Evolutionary conservation across 2,113 vertebrate species (phyloP).

Genomic region (Diphyllodes magnificus): DNA sequence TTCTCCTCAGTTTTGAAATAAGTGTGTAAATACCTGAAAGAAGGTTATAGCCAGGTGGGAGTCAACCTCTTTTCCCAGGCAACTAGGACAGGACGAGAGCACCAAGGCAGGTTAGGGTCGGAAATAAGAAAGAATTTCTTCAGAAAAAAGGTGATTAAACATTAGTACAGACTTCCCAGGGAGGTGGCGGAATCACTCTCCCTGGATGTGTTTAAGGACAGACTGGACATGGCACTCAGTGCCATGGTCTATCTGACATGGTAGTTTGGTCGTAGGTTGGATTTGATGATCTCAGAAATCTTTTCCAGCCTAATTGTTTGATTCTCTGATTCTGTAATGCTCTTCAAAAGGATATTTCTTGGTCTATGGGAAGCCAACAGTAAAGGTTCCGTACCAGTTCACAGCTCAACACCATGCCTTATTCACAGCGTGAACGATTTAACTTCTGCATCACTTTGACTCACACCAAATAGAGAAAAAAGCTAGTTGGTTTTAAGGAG

Average conservation of each 20-base stretch:
- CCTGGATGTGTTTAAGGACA: not conserved
- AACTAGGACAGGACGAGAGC: not conserved
- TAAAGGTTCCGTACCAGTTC: not conserved
- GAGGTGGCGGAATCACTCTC: not conserved
- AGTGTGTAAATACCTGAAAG: not conserved
- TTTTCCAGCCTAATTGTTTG: not conserved
- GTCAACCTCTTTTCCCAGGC: not conserved
- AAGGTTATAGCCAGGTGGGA: not conserved
- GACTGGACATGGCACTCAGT: not conserved
- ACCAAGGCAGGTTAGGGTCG: not conserved
- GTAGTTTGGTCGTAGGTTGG: not conserved
- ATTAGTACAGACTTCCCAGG: not conserved
- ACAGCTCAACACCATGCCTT: not conserved
- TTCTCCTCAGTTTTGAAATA: not conserved
- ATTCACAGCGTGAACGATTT: not conserved
- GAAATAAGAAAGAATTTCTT: not conserved
- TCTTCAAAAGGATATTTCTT: not conserved
- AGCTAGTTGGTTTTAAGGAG: not conserved
- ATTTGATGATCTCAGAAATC: not conserved
- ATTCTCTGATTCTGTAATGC: not conserved
- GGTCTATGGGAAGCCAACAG: not conserved
- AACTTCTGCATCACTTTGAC: not conserved
- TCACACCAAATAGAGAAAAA: not conserved
- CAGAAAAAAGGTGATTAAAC: not conserved
- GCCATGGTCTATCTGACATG: not conserved